These are phyloP conservation scores for Entelurus aequoreus DNA, from an alignment of 2,113 vertebrate genomes.

Conservation along the genomic window DNA sequence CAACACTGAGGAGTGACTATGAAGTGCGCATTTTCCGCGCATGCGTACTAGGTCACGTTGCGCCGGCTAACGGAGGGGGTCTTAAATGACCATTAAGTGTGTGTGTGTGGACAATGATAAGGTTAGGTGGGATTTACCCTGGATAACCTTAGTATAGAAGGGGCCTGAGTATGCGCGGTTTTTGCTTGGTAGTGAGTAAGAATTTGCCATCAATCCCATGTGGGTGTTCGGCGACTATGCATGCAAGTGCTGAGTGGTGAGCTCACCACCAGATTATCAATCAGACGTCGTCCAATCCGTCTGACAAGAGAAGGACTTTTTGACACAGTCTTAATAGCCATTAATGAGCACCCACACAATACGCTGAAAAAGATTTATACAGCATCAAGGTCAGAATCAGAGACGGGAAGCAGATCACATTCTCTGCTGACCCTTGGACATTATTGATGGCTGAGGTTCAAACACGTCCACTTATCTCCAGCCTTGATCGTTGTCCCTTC, in stretches of 20 bases:
- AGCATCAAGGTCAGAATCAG: constrained; percentile 21
- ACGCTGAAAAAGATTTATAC: constrained; percentile 30
- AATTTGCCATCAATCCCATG: no score
- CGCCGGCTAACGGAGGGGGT: no score
- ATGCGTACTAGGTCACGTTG: no score
- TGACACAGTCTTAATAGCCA: constrained; percentile 37
- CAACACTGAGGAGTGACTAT: no score
- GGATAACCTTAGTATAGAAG: no score
- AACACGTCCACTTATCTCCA: neutral
- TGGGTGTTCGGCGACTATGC: no score
- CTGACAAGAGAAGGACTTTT: constrained; percentile 43
- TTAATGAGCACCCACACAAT: constrained; percentile 40
- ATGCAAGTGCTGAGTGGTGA: constrained; percentile 11
- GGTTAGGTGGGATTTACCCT: no score
- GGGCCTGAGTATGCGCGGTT: no score
- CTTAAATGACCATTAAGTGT: no score
- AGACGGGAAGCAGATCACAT: constrained; percentile 1
- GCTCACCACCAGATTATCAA: constrained; percentile 18
- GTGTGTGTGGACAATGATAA: no score
- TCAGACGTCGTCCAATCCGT: constrained; percentile 41
- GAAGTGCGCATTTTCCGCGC: no score
- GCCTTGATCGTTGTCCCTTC: neutral
- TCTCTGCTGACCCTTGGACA: constrained; percentile 17
- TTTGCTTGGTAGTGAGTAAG: no score
- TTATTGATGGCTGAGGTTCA: constrained; percentile 7